Conservation (phyloP, 2,113 vertebrate genomes). For the Monopterus albus region DNA sequence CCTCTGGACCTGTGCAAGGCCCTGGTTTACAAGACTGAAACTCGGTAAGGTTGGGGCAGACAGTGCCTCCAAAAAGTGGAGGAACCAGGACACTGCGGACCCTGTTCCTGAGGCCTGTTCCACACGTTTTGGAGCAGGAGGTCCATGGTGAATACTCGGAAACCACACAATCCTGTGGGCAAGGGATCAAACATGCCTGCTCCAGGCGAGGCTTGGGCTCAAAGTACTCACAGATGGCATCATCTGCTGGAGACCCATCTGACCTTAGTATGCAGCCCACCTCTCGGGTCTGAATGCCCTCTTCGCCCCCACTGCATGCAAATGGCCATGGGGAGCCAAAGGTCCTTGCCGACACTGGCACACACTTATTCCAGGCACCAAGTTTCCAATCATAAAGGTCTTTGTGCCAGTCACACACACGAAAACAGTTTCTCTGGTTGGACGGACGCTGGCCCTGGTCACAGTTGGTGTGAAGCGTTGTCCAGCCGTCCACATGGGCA, state of each 20-base stretch:
- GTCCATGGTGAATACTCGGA: slow-evolving; percentile 93
- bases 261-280: slow-evolving; percentile 88
- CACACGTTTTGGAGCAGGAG: slow-evolving; percentile 92
- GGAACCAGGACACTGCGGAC: slow-evolving; percentile 89
- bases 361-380: slow-evolving; percentile 90
- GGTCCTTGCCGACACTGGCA: slow-evolving; percentile 85
- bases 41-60: slow-evolving; percentile 94
- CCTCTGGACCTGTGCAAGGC: slow-evolving; percentile 85
- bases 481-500: slow-evolving; percentile 95
- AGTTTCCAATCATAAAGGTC: slow-evolving; percentile 94
- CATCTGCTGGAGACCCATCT: slow-evolving; percentile 84
- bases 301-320: slow-evolving; percentile 88
- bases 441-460: slow-evolving; percentile 86
- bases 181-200: slow-evolving; percentile 96
- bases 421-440: slow-evolving; percentile 95
- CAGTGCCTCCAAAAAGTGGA: slow-evolving; percentile 87
- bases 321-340: slow-evolving; percentile 75
- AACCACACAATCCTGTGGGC: slow-evolving; percentile 92
- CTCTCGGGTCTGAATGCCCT: slow-evolving; percentile 93
- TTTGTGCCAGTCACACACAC: slow-evolving; percentile 96
- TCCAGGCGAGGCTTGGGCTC: slow-evolving; percentile 94
- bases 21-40: slow-evolving; percentile 89
- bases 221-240: slow-evolving; percentile 97
- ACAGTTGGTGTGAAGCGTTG: slow-evolving; percentile 94
- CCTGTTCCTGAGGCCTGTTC: slow-evolving; percentile 90